Conservation (phyloP, 2,888 invertebrate genomes). For the Drosophila sordidula region DNA sequence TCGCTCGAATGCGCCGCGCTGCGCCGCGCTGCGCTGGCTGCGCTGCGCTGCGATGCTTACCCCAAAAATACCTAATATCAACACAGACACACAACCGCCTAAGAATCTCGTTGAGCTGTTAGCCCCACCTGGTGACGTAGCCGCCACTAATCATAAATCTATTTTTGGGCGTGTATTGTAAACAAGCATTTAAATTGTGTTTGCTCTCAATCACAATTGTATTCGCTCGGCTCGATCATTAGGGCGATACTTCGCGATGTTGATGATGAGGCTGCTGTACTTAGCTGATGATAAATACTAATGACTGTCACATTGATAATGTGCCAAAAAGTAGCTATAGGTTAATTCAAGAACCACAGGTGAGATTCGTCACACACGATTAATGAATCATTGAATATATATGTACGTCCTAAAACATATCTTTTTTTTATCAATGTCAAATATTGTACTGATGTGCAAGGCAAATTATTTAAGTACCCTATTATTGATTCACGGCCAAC, state of each 20-base stretch:
- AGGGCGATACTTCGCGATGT: conserved; percentile 21
- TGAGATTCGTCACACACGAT: conserved; percentile 67
- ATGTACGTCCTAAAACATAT: conserved; percentile 6
- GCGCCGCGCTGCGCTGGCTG: conserved; percentile 60
- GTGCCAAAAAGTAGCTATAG: conserved; percentile 59
- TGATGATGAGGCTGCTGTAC: conserved; percentile 48
- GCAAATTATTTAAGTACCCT: conserved; percentile 24
- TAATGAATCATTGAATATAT: conserved; percentile 52
- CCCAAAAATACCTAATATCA: conserved; percentile 51
- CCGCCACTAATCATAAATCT: conserved; percentile 73
- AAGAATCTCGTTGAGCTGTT: conserved; percentile 34
- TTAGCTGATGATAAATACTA: conserved; percentile 47
- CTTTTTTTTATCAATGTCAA: conserved; percentile 48
- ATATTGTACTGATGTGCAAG: conserved; percentile 23
- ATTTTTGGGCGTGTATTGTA: conserved; percentile 68
- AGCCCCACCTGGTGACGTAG: conserved; percentile 78
- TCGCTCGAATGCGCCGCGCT: conserved; percentile 55
- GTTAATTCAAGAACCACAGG: conserved; percentile 42
- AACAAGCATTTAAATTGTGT: conserved; percentile 63
- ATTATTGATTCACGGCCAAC: conserved; percentile 65
- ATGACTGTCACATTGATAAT: conserved; percentile 49
- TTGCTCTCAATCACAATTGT: conserved; percentile 65
- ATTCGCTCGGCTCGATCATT: conserved; percentile 26
- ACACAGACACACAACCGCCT: conserved; percentile 51
- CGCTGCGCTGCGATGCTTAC: conserved; percentile 36